Conservation (phyloP, 1,140 invertebrate species). For the Drosophila parvula region DNA sequence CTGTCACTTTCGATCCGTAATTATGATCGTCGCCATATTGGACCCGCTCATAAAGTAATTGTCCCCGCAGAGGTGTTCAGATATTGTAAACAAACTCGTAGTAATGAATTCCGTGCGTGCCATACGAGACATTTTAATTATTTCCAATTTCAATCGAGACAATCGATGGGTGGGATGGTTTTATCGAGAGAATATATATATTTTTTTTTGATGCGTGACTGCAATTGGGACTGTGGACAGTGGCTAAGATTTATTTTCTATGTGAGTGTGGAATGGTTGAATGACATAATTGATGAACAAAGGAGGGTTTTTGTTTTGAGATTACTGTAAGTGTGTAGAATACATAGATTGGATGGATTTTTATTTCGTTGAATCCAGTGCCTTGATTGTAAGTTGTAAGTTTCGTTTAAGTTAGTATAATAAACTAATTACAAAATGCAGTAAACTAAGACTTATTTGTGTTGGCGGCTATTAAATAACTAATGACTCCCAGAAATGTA, state of each 20-base stretch:
- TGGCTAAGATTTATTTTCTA: constrained; percentile 3
- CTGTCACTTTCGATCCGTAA: constrained; percentile 76
- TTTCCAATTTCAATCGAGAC: constrained; percentile 58
- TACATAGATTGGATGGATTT: not conserved
- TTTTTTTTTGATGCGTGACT: constrained; percentile 42
- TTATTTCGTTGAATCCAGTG: not conserved
- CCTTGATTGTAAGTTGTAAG: no score
- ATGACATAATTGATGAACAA: constrained; percentile 19
- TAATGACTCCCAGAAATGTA: not conserved
- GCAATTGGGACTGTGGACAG: constrained; percentile 17
- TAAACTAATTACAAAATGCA: no score
- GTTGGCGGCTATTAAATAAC: not conserved
- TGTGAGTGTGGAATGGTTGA: constrained; percentile 5
- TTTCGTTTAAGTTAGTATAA: no score
- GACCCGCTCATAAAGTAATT: constrained; percentile 71
- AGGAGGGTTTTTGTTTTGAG: no score
- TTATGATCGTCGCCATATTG: constrained; percentile 76
- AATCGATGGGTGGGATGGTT: constrained; percentile 15
- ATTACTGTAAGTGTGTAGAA: no score
- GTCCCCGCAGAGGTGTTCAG: constrained; percentile 34
- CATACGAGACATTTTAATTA: constrained; percentile 73
- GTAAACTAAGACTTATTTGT: not conserved
- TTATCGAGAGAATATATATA: constrained; percentile 1
- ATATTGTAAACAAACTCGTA: constrained; percentile 39
- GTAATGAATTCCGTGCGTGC: constrained; percentile 55